Base-by-base conservation (phyloP, 2,888 invertebrate species). In the Coenonympha glycerion region DNA sequence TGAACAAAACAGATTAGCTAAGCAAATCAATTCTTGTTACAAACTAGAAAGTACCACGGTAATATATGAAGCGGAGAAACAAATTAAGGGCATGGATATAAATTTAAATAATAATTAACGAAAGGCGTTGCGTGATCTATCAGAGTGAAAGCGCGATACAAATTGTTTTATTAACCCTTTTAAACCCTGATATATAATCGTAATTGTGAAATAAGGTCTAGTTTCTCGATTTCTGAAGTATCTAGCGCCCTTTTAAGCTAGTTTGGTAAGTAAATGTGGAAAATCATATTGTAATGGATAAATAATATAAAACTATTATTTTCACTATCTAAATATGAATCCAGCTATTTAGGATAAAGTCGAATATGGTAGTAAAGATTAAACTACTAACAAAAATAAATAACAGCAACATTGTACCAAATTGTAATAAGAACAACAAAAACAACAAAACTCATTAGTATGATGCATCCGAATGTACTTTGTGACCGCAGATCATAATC, bases 141-240 rank as follows among this genome's bases (percentile, higher is more conserved):
- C 62, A 64, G 64, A 70, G 78, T 76, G 79, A 81, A 79, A 80
- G 80, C 72, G 58, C 60, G 63, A 61, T 69, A 52, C 69, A 74
- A 79, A 73, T 75, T 71, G 73, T 73, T 71, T 73, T 70, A 72
- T 69, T 72, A 69, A 67, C 68, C 69, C 69, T 73, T 76, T 71
- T 71, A 61, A 60, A 68, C 3, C 13, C 4, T 37, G 37, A 15
- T 31, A 37, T 22, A 9, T 3, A 11, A 22, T 39, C 4, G 24
- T 13, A 2, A 24, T 24, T 9, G 22, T 39, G 36, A 2, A 8
- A n/a, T 21, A 22, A 39, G 39, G 22, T 39, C 22, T 39, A 15
- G 39, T 39, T 15, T 15, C 1, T 15, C 24, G 39, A 39, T 15
- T 39, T 37, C 13, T 21, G 9, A 24, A 15, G 9, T 5, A 39